These are phyloP conservation scores for Borostomias antarcticus DNA, from an alignment of 2,797 vertebrate species.

Conservation along the genomic window DNA sequence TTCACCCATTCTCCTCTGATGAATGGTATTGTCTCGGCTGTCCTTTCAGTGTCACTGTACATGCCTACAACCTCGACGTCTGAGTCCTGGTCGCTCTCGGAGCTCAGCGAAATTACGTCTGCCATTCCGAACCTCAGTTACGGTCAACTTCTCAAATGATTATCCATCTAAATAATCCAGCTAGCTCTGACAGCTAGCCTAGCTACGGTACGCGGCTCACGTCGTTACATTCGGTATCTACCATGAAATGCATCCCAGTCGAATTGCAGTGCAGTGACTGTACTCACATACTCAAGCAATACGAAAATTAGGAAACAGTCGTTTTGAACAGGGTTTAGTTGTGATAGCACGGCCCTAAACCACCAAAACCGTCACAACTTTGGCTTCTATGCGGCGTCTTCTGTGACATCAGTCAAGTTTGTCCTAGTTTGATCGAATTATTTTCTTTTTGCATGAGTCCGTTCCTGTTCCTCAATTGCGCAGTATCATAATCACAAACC, in stretches of 20 bases:
- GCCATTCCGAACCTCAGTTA: background rate
- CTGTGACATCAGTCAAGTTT: no score
- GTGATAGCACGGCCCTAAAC: no score
- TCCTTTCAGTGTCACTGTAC: constrained; percentile 14
- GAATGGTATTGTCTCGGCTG: constrained; percentile 4
- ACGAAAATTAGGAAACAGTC: background rate
- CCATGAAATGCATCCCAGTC: no score
- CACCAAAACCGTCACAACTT: no score
- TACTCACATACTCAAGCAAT: no score
- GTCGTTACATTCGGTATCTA: background rate
- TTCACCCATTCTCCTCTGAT: constrained; percentile 14
- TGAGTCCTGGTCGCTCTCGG: constrained; percentile 9
- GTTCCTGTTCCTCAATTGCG: background rate
- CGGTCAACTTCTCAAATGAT: background rate
- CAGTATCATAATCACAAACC: background rate
- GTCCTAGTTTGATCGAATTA: no score
- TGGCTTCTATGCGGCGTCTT: no score
- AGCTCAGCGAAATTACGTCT: constrained; percentile 10
- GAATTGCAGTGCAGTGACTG: no score
- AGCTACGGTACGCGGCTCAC: background rate
- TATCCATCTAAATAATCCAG: background rate
- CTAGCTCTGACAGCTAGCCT: background rate
- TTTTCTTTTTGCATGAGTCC: no score
- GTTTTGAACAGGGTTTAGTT: background rate
- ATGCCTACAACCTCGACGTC: constrained; percentile 12